Percentiles rank a stretch among this genome's conserved stretches.
Conservation (phyloP, 2,888 invertebrate species). For the Laspeyria flexula region DNA sequence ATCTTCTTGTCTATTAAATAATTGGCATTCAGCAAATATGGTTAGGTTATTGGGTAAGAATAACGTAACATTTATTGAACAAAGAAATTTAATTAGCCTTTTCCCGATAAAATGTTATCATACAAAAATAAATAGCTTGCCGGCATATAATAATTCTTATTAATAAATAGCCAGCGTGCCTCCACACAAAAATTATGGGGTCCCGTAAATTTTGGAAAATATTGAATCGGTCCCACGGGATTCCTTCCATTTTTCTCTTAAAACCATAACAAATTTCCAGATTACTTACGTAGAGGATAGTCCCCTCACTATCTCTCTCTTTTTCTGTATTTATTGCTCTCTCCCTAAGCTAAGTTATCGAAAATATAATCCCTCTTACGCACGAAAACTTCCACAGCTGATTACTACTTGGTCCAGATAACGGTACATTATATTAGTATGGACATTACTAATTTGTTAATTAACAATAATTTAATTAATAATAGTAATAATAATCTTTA, state of each 20-base stretch:
- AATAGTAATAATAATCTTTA: too few species aligned
- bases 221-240: slow-evolving; percentile 72
- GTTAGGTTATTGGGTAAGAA: too few species aligned
- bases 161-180: slow-evolving; percentile 43
- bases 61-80: too few species aligned
- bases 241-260: slow-evolving; percentile 71
- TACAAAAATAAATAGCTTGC: slow-evolving; percentile 13
- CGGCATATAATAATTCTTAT: slow-evolving; percentile 27
- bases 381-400: slow-evolving; percentile 79
- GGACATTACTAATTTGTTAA: slow-evolving; percentile 48
- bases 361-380: slow-evolving; percentile 85
- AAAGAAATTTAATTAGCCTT: not conserved
- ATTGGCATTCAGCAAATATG: too few species aligned
- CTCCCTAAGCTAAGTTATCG: slow-evolving; percentile 82
- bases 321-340: slow-evolving; percentile 79
- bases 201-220: slow-evolving; percentile 49
- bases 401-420: slow-evolving; percentile 79
- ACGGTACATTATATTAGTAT: slow-evolving; percentile 52
- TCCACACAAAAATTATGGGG: slow-evolving; percentile 33
- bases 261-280: slow-evolving; percentile 84
- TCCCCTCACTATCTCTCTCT: slow-evolving; percentile 67
- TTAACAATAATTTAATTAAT: not conserved
- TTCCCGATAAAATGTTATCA: not conserved
- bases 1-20: too few species aligned
- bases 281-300: slow-evolving; percentile 68